Base-by-base conservation (phyloP, 2,113 vertebrate species). In the Myiagra hebetior region DNA sequence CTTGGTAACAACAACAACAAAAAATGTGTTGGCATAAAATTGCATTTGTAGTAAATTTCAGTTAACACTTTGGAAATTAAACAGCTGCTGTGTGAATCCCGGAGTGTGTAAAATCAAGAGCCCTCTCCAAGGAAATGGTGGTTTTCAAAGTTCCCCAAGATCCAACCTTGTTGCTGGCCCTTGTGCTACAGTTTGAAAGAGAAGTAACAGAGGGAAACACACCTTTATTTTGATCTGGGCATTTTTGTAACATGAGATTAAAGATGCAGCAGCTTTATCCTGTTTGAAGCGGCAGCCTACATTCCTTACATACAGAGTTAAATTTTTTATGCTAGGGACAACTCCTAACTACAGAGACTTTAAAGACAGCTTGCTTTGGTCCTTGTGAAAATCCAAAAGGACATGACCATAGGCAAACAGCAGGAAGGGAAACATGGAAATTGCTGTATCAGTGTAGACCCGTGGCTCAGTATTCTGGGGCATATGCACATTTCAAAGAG, bases 31-130 rank as follows among this genome's bases (percentile, higher is more conserved):
- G 89, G 87, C 89, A 95, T 89, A 91, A 93, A 94, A 96, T 72
- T 93, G 50, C 87, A 96, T 87, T 95, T 94, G 91, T 96, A 95
- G 97, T 97, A 97, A 96, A 97, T 94, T 96, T 94, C 79, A 88
- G 59, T 94, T 94, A 95, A 93, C 92, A 73, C 78, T 92, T 91
- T 13, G 83, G 72, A 95, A 97, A 97, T 96, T 96, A 96, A 94
- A 84, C 69, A 74, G 69, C 85, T 27, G 1, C 86, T 65, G n/a
- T 91, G 85, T 78, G 80, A 93, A 96, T 88, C 72, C 55, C 85
- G 75, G 77, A 93, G 75, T 93, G 49, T 72, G 69, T 92, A 87
- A 91, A 92, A 94, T 85, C 75, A 87, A 80, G 73, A 13, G 17
- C 27, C 41, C 72, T 91, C 92, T 91, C 73, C 37, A 80, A 89